phyloP scores from a whole-genome alignment of 2,888 invertebrate species.

The Dendrolimus pini region DNA sequence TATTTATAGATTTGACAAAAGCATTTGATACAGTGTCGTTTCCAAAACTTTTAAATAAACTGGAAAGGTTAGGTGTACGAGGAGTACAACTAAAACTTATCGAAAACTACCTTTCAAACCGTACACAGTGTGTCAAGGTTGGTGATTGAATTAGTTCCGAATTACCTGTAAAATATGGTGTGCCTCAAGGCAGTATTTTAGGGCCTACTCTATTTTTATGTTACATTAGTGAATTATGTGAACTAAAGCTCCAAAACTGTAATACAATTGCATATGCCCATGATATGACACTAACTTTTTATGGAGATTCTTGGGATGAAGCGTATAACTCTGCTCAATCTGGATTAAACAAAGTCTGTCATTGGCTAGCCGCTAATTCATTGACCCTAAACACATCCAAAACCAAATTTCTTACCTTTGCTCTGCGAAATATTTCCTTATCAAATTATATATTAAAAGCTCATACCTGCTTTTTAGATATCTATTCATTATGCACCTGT shows the following conservation, averaged over 20 bases:
- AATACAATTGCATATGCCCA: background rate
- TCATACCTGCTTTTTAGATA: too few species aligned
- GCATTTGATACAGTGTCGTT: background rate
- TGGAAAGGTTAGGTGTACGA: background rate
- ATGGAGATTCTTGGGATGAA: background rate
- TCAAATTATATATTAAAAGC: too few species aligned
- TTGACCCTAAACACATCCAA: conserved; percentile 1
- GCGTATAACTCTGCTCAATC: background rate
- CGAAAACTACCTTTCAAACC: background rate
- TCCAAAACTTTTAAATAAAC: background rate
- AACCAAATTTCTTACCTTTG: background rate
- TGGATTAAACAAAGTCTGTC: background rate
- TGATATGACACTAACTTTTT: conserved; percentile 1
- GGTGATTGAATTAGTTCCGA: background rate
- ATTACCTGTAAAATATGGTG: background rate
- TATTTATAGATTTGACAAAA: background rate
- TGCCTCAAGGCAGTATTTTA: conserved; percentile 1
- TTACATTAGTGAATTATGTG: background rate
- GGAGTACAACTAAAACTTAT: background rate
- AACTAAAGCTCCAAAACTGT: background rate
- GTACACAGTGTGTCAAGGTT: background rate
- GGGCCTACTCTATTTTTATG: conserved; percentile 1
- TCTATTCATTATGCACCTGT: too few species aligned
- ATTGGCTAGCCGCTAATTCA: background rate
- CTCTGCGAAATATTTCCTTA: background rate